Evolutionary conservation across 2,113 vertebrate species (phyloP), one percentile per base, ranked within the genome.

Genomic region (Phasianus colchicus): DNA sequence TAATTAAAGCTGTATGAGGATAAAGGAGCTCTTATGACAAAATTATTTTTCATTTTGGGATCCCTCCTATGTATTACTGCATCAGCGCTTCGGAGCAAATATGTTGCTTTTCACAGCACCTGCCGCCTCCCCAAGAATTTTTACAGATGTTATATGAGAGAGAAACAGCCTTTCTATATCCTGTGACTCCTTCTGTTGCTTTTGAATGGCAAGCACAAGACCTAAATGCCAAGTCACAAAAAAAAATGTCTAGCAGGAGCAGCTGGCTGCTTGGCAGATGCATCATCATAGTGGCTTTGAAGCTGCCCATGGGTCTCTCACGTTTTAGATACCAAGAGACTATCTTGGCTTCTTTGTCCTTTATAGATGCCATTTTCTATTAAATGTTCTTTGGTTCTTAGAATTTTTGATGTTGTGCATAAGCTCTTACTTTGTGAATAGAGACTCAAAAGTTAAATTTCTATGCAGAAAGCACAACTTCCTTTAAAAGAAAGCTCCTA

Each of bases 231-330:
- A 97, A 94, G 91, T 89, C 85, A 90, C 89, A 95, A 74, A 89
- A 92, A 54, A 54, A 52, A 93, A 86, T 95, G 96, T 95, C 89
- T 83, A 97, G 95, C 89, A 97, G 93, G 65, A 97, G 95, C 97
- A 98, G 93, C 97, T 97, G 95, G 93, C 94, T 95, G 89, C 88
- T 97, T 97, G 97, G 96, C 96, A 98, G 94, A 94, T 91, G 85
- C 63, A 95, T 92, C 92, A 58, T n/a, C 30, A 0, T 40, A 95
- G 92, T 90, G 93, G 94, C 96, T 97, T 97, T 97, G 96, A 97
- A 96, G 96, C 94, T 94, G 92, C 96, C 96, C 95, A 66, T 94
- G 93, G 94, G 88, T 94, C 95, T 96, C 96, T 96, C 96, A 96
- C 82, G 64, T 58, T 86, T 74, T 45, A 95, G 86, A 73, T 57